Evolutionary conservation across 2,113 vertebrate species (phyloP), one percentile per base, ranked within the genome.

Genomic region (Antechinus stuartii): DNA sequence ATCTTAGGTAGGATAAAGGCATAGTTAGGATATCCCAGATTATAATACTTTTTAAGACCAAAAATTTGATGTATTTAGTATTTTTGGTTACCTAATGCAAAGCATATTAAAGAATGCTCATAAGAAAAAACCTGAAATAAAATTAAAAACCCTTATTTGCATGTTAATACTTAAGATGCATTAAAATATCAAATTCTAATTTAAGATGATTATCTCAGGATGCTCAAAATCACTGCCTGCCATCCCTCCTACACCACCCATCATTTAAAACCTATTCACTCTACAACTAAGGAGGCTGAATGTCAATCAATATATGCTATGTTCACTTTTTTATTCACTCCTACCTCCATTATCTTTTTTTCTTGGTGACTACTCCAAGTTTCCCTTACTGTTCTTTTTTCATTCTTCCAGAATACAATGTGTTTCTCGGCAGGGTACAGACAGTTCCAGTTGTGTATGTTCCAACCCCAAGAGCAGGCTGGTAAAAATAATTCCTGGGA

Each of bases 381-480:
- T n/a, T 76, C 30, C 35, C 61, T n/a, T 14, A 68, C 61, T 76
- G 30, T 25, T 27, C 5, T 23, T 55, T 68, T 25, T 24, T 91
- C 95, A 55, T 91, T 61, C 56, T 92, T 54, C 23, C 94, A 98
- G 98, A 94, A 11, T 98, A 98, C 54, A 98, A 96, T 0, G 96
- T 97, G 8, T 97, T 98, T 90, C 91, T 98, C 16, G 97, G 96
- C 90, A 97, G 93, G 54, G 92, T 97, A 23, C 98, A 98, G 90
- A 96, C 93, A 0, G 96, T 98, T 46, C 98, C 98, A 0, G 53
- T 98, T 22, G 96, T 98, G 3, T 98, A 98, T 0, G 57, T 98
- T 19, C 97, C 98, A 57, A 94, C 97, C 27, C 6, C 56, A 14
- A 57, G 95, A 89, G 8, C 98, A 97, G 47, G 3, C 94, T 97